Evolutionary conservation across 1,140 invertebrate species (phyloP).

Genomic region (Hycleus phaleratus): DNA sequence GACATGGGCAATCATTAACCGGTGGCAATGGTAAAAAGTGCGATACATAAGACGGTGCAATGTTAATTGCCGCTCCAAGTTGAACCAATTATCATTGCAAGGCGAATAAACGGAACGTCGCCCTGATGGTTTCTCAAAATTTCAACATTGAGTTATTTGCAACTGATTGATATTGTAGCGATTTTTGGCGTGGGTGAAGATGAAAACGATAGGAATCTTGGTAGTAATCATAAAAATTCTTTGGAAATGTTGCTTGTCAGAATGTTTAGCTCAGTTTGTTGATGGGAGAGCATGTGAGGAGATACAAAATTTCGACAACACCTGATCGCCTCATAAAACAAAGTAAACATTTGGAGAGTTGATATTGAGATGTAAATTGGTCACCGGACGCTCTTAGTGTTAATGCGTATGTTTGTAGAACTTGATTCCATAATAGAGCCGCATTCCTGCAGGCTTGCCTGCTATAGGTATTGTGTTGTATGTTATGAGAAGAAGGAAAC

Average conservation of each 20-base stretch:
- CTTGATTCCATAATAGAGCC: slow-evolving; percentile 37
- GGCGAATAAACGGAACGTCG: not conserved
- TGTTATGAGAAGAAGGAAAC: too few species aligned
- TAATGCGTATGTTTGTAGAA: slow-evolving; percentile 37
- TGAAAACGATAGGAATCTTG: too few species aligned
- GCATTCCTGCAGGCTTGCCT: slow-evolving; percentile 24
- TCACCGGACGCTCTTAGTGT: slow-evolving; percentile 27
- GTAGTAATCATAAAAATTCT: slow-evolving; percentile 5
- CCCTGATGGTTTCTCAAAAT: not conserved
- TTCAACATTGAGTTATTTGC: not conserved
- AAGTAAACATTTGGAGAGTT: slow-evolving; percentile 29
- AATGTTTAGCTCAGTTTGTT: not conserved
- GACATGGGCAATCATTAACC: slow-evolving; percentile 13
- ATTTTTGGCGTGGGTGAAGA: not conserved
- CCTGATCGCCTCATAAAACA: slow-evolving; percentile 26
- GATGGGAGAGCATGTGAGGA: slow-evolving; percentile 1
- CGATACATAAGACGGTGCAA: slow-evolving; percentile 13
- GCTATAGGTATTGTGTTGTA: not conserved
- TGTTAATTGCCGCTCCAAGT: slow-evolving; percentile 18
- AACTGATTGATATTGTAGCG: slow-evolving; percentile 2
- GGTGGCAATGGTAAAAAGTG: slow-evolving; percentile 13
- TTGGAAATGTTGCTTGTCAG: slow-evolving; percentile 2
- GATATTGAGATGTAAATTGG: slow-evolving; percentile 38
- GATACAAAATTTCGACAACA: slow-evolving; percentile 14
- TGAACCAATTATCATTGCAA: slow-evolving; percentile 13